Evolutionary conservation across 2,113 vertebrate species (phyloP), one percentile per base, ranked within the genome.

Genomic region (Romanogobio albipinnatus): DNA sequence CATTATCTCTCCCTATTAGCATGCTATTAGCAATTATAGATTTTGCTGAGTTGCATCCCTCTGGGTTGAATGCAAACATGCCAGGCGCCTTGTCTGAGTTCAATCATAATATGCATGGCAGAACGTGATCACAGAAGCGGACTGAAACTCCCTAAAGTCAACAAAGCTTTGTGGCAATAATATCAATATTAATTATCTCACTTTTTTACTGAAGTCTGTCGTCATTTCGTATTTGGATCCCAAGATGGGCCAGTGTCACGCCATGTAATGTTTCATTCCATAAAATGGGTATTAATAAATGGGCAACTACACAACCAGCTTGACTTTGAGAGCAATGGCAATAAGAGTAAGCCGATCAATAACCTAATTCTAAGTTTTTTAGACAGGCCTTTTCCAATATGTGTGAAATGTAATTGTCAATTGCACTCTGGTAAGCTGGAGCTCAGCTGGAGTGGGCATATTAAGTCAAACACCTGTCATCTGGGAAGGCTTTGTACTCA

Each of bases 1-100:
- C 87, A 90, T 91, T 91, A 91, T 85, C 79, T 22, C 22, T 59
- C 70, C 62, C 79, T 87, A 89, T 91, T 91, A 91, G 84, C 82
- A 84, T 62, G 79, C 74, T 84, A 89, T 90, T 91, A 90, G 84
- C 80, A 79, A 71, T 84, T 84, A 43, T 70, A 66, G 70, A 39
- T 86, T 87, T 86, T 76, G 82, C 83, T 85, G 88, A 83, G 82
- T 87, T 75, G 87, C 77, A 80, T 79, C 77, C 49, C 58, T 79
- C 70, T 62, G 82, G 39, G 64, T 61, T 36, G 47, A 66, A 70
- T 61, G 82, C 56, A 82, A 87, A 81, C 66, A 68, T 61, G 39
- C 9, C 10, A 70, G 59, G 9, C 22, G n/a, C 29, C 45, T 66
- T 76, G 71, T 80, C 66, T 62, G 22, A 64, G 59, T 22, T 39